These are phyloP conservation scores for Aldrovandia affinis DNA, from an alignment of 2,797 vertebrate genomes.

Conservation along the genomic window DNA sequence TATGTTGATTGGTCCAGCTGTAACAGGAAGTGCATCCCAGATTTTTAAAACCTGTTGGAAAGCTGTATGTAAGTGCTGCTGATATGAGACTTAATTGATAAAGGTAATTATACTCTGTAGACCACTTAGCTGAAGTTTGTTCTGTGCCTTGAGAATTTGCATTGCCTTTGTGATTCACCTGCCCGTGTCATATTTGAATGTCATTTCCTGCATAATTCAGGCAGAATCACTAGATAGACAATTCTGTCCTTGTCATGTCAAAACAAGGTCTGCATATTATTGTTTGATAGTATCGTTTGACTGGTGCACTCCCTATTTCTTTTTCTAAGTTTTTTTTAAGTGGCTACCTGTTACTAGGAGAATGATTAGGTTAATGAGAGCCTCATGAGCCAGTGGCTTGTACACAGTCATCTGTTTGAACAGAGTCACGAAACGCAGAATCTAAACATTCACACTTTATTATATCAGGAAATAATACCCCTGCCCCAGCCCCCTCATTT, in stretches of 20 bases:
- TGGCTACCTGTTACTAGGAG: background rate
- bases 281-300: background rate
- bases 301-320: background rate
- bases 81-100: background rate
- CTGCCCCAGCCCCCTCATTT: background rate
- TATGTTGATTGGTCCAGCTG: background rate
- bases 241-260: background rate
- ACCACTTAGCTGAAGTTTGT: background rate
- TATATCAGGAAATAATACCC: background rate
- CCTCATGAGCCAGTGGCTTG: background rate
- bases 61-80: background rate
- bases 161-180: background rate
- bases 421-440: background rate
- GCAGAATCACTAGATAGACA: no score
- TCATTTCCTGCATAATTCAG: background rate
- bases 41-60: background rate
- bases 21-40: background rate
- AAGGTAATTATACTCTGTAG: background rate
- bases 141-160: background rate
- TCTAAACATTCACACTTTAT: background rate
- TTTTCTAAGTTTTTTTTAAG: background rate
- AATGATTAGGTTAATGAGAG: background rate
- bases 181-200: no score
- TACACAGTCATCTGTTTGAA: background rate
- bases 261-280: background rate